These are phyloP conservation scores for Lithodes maja DNA, from an alignment of 2,888 invertebrate species.

Conservation along the genomic window DNA sequence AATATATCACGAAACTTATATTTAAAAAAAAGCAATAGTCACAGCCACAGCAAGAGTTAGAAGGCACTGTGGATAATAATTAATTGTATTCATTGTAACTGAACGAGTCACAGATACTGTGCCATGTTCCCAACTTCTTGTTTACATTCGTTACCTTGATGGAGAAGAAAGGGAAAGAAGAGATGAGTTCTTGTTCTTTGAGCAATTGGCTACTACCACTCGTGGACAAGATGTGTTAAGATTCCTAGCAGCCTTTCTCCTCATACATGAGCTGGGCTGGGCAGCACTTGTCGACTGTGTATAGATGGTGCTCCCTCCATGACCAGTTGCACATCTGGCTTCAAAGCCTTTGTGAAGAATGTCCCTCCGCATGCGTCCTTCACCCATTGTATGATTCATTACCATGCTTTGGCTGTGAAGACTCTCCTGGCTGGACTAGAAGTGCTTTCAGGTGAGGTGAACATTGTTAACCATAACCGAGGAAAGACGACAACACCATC, in stretches of 20 bases:
- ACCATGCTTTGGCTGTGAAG: constrained; percentile 26
- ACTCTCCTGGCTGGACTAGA: constrained; percentile 30
- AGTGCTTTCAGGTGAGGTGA: constrained; percentile 21
- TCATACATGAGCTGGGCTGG: constrained; percentile 25
- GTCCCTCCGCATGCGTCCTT: not conserved
- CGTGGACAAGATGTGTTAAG: constrained; percentile 6
- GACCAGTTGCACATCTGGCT: constrained; percentile 11
- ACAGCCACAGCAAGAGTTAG: not conserved
- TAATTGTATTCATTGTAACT: constrained; percentile 41
- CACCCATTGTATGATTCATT: constrained; percentile 23
- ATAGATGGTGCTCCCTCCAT: constrained; percentile 7
- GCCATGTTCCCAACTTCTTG: constrained; percentile 19
- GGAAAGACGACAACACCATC: not conserved
- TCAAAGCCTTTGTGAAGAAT: constrained; percentile 22
- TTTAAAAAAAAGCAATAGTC: not conserved
- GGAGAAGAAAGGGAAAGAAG: not conserved
- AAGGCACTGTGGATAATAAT: constrained; percentile 13
- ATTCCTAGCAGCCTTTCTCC: constrained; percentile 4
- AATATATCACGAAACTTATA: not conserved
- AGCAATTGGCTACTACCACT: constrained; percentile 21
- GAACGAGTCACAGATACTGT: constrained; percentile 32
- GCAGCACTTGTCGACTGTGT: constrained; percentile 26
- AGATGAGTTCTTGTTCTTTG: not conserved
- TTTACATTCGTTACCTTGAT: constrained; percentile 22
- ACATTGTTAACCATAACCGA: constrained; percentile 26